Percentiles rank a stretch among this genome's conserved stretches.
These are phyloP conservation scores for Napeogenes inachia DNA, from an alignment of 2,888 invertebrate genomes.

Conservation along the genomic window DNA sequence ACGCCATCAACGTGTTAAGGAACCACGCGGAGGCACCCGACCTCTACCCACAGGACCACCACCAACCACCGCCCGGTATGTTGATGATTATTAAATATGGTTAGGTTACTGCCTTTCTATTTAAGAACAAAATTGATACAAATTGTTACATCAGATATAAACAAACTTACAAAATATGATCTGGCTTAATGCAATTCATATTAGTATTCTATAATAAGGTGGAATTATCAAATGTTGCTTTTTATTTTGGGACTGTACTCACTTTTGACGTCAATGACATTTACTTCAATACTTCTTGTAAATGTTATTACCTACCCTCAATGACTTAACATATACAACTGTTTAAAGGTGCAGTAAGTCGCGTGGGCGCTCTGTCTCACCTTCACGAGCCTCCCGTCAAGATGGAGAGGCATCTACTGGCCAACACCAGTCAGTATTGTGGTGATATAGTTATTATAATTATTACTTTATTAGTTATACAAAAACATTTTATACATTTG, in stretches of 20 bases:
- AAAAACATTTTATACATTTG: background rate
- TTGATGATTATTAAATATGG: background rate
- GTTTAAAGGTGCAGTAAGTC: slow-evolving; percentile 42
- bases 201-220: too few species aligned
- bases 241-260: too few species aligned
- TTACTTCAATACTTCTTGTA: too few species aligned
- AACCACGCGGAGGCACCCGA: slow-evolving; percentile 94
- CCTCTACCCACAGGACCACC: slow-evolving; percentile 70
- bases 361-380: slow-evolving; percentile 66
- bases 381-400: slow-evolving; percentile 80
- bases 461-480: background rate
- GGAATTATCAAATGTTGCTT: too few species aligned
- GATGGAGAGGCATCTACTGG: slow-evolving; percentile 79
- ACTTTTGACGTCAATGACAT: too few species aligned
- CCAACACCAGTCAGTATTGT: slow-evolving; percentile 77
- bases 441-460: background rate
- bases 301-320: too few species aligned
- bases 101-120: too few species aligned
- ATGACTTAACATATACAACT: background rate
- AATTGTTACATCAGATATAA: background rate
- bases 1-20: slow-evolving; percentile 95
- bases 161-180: background rate
- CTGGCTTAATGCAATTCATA: too few species aligned
- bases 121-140: too few species aligned
- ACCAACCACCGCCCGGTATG: slow-evolving; percentile 59